Percentiles rank a stretch among this genome's conserved stretches.
Conservation (phyloP, 2,888 invertebrate genomes). For the Parascotia fuliginaria region DNA sequence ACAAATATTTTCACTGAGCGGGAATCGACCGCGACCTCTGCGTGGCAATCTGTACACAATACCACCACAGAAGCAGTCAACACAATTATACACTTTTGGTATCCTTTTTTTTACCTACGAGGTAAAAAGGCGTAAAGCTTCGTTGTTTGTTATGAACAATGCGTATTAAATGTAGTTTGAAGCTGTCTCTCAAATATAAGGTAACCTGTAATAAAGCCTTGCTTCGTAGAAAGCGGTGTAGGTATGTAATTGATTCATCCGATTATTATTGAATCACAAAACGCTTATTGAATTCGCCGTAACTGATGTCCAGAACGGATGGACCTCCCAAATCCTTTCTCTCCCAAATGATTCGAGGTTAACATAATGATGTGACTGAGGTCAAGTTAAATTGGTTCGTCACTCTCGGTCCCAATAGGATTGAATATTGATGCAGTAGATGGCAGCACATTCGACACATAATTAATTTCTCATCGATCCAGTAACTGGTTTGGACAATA, state of each 20-base stretch:
- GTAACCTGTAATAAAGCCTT: no score
- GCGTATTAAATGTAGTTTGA: no score
- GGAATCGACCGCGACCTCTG: no score
- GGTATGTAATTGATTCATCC: slow-evolving; percentile 32
- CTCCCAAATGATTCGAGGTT: slow-evolving; percentile 14
- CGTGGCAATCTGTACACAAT: no score
- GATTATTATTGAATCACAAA: slow-evolving; percentile 38
- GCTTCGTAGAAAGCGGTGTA: no score
- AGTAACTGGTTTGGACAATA: slow-evolving; percentile 49
- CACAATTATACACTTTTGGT: no score
- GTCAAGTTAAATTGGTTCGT: slow-evolving; percentile 48
- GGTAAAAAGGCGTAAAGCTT: no score
- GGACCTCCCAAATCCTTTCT: slow-evolving; percentile 25
- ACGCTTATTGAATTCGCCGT: slow-evolving; percentile 40
- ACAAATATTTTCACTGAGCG: no score
- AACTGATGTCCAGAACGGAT: slow-evolving; percentile 32
- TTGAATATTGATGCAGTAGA: slow-evolving; percentile 82
- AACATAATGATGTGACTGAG: slow-evolving; percentile 47
- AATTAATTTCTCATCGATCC: slow-evolving; percentile 76
- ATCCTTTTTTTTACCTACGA: no score
- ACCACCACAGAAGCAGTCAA: no score
- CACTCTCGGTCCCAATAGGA: slow-evolving; percentile 69
- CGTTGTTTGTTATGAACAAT: no score
- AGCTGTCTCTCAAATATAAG: no score
- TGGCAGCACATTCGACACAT: slow-evolving; percentile 77